Evolutionary conservation across 2,888 invertebrate species (phyloP).

Genomic region (Thymelicus lineola): DNA sequence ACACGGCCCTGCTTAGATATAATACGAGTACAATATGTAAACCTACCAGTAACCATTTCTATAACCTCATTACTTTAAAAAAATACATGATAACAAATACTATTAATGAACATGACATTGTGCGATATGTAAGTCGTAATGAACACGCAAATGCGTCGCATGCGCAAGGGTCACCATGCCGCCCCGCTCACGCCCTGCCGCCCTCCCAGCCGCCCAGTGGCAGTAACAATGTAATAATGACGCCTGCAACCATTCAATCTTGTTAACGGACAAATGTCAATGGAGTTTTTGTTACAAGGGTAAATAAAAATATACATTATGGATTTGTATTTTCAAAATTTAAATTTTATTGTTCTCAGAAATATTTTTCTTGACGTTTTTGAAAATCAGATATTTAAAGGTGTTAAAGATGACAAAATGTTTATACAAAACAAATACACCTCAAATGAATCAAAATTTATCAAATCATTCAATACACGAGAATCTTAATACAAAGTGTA

Average conservation of each 20-base stretch:
- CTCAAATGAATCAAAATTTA: too few species aligned
- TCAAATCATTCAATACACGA: too few species aligned
- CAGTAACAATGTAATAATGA: conserved; percentile 15
- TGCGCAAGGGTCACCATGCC: conserved; percentile 55
- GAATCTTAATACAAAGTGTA: too few species aligned
- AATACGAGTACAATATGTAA: too few species aligned
- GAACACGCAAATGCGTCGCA: conserved; percentile 55
- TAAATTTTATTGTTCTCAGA: too few species aligned
- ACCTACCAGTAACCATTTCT: too few species aligned
- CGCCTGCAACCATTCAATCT: conserved; percentile 18
- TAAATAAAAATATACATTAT: conserved; percentile 9
- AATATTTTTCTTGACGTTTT: too few species aligned
- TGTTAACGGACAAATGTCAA: conserved; percentile 25
- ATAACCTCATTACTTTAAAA: too few species aligned
- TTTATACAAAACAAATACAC: too few species aligned
- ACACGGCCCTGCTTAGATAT: too few species aligned
- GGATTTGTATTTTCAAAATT: neutral
- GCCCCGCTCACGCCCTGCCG: conserved; percentile 59
- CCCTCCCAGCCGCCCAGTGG: conserved; percentile 59
- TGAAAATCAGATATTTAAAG: too few species aligned
- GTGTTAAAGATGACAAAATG: too few species aligned
- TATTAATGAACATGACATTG: conserved; percentile 5
- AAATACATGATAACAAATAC: conserved; percentile 9
- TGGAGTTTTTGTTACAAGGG: conserved; percentile 7
- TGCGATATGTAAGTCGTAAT: conserved; percentile 22